Evolutionary conservation across 2,888 invertebrate genomes (phyloP).

Genomic region (Agonopterix arenella): DNA sequence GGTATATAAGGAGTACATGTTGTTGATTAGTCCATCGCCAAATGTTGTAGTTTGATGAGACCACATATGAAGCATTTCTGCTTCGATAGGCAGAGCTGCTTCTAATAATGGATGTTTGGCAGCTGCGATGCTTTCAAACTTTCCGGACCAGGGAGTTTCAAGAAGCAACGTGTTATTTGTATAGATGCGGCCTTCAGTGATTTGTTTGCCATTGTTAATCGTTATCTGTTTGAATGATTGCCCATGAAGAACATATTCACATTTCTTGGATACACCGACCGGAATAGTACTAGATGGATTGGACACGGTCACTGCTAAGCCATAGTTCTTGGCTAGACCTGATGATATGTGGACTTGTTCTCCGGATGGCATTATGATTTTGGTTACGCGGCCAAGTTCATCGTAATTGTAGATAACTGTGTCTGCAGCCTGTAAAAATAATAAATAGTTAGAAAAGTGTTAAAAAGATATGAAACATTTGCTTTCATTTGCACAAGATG

Average conservation of each 20-base stretch:
- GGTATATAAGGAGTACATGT: slow-evolving; percentile 88
- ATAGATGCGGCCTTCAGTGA: slow-evolving; percentile 85
- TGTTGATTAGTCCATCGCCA: slow-evolving; percentile 84
- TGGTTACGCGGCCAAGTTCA: slow-evolving; percentile 89
- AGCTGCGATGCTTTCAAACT: slow-evolving; percentile 85
- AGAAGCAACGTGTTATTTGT: slow-evolving; percentile 88
- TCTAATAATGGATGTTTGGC: slow-evolving; percentile 89
- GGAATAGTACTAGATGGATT: slow-evolving; percentile 70
- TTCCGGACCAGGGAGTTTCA: slow-evolving; percentile 84
- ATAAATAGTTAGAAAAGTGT: neutral
- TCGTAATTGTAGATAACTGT: slow-evolving; percentile 95
- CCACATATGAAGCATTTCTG: slow-evolving; percentile 94
- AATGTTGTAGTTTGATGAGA: slow-evolving; percentile 88
- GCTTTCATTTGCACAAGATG: no score
- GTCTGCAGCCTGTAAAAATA: slow-evolving; percentile 82
- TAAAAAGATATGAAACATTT: neutral
- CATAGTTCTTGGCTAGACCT: slow-evolving; percentile 85
- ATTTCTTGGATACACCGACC: slow-evolving; percentile 74
- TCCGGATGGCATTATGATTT: slow-evolving; percentile 93
- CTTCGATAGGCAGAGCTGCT: slow-evolving; percentile 90
- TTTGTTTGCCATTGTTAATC: slow-evolving; percentile 82
- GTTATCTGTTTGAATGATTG: slow-evolving; percentile 81
- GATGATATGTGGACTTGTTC: slow-evolving; percentile 89
- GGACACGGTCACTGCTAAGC: slow-evolving; percentile 84
- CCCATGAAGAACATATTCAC: slow-evolving; percentile 79